Evolutionary conservation across 2,797 vertebrate species (phyloP), one percentile per base, ranked within the genome.

Genomic region (Alcedo atthis): DNA sequence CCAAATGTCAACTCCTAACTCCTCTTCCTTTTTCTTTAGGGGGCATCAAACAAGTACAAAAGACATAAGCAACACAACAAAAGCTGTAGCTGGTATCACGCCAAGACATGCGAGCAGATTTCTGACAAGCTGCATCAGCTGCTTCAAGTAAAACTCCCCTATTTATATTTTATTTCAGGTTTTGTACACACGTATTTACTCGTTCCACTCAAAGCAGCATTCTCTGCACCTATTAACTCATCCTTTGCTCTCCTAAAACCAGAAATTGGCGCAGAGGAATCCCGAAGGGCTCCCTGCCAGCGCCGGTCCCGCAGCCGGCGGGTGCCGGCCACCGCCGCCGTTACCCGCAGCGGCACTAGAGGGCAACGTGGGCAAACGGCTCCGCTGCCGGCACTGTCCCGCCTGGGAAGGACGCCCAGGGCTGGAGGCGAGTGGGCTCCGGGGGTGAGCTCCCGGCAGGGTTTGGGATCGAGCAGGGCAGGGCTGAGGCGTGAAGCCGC

Each of bases 281-380:
- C 15, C 70, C 2, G 5, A 3, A 57, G 18, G 46, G 16, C 71
- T 37, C 33, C n/a, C 32, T 2, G 4, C 15, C 62, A 5, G 20
- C 2, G 2, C n/a, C 8, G 68, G 69, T 10, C 5, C 7, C 30
- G 5, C 18, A 21, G 54, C 20, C 28, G 4, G 17, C 28, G 18
- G 28, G 28, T 12, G 35, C 13, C 2, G 4, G 18, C 24, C 15
- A 42, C 48, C 45, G 26, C 8, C 7, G 78, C 79, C 33, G 24
- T 87, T 85, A 87, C 76, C 62, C 26, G 3, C 46, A 8, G 89
- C 68, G 73, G 85, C 96, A 85, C 94, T 94, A 96, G 95, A 93
- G 94, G 96, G 94, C 94, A 95, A 93, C 92, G 30, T 62, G 89
- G 74, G 67, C 62, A 55, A 90, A 75, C 49, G 14, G 74, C 81